phyloP scores from a whole-genome alignment of 2,888 invertebrate species.

The Protophormia terraenovae region DNA sequence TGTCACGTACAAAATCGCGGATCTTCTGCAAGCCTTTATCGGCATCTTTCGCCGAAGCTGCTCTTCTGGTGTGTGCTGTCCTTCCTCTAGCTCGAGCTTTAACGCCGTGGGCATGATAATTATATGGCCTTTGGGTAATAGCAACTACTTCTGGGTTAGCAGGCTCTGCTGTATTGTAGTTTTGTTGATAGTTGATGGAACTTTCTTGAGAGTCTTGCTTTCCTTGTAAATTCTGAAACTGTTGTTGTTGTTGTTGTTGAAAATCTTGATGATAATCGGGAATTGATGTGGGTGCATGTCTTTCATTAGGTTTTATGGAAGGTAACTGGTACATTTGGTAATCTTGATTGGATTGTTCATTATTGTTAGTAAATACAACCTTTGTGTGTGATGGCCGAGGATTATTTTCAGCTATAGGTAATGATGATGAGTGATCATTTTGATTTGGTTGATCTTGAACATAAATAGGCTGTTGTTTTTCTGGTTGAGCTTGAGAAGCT shows the following conservation, averaged over 20 bases:
- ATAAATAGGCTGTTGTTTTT: conserved; percentile 72
- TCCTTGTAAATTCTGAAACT: conserved; percentile 6
- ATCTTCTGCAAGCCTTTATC: conserved; percentile 73
- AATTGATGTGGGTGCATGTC: conserved; percentile 69
- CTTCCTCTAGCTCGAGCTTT: conserved; percentile 66
- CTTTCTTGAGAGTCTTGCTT: conserved; percentile 47
- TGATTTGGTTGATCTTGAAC: conserved; percentile 67
- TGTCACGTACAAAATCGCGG: conserved; percentile 74
- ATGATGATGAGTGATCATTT: conserved; percentile 12
- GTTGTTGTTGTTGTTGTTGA: conserved; percentile 68
- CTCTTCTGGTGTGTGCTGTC: conserved; percentile 65
- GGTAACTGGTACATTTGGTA: conserved; percentile 75
- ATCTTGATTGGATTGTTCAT: conserved; percentile 69
- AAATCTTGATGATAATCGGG: conserved; percentile 70
- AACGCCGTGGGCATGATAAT: conserved; percentile 78
- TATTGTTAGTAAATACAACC: conserved; percentile 76
- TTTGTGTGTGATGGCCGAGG: conserved; percentile 80
- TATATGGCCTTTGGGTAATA: conserved; percentile 77
- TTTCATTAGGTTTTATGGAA: conserved; percentile 74
- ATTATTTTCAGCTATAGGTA: conserved; percentile 78
- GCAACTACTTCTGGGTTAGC: conserved; percentile 62
- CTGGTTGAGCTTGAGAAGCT: neutral
- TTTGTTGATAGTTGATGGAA: conserved; percentile 37
- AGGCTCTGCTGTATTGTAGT: conserved; percentile 1
- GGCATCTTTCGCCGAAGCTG: conserved; percentile 48